phyloP scores from a whole-genome alignment of 2,113 vertebrate genomes.

The Sylvicapra grimmia region DNA sequence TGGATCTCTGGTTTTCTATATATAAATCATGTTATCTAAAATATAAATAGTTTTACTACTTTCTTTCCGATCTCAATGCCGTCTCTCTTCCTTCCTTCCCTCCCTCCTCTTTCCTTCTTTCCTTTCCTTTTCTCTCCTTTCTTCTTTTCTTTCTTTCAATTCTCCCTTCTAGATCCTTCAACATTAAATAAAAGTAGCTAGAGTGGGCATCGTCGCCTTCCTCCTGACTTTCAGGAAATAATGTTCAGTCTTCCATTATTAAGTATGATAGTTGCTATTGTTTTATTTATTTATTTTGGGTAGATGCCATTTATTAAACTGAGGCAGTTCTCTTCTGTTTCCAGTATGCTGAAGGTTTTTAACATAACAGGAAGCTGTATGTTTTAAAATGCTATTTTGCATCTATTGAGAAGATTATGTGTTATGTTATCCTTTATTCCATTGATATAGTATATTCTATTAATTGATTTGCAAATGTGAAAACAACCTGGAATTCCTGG shows the following conservation, averaged over 20 bases:
- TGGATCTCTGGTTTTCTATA: not conserved
- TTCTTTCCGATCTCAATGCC: not conserved
- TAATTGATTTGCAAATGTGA: not conserved
- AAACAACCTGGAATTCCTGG: not conserved
- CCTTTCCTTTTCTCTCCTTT: not conserved
- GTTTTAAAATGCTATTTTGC: not conserved
- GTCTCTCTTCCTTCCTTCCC: not conserved
- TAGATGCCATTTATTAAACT: not conserved
- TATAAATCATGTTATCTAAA: not conserved
- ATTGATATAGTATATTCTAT: not conserved
- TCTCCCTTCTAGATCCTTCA: not conserved
- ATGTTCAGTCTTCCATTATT: not conserved
- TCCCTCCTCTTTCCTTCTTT: not conserved
- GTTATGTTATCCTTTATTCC: not conserved
- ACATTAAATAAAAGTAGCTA: not conserved
- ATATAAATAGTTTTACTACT: not conserved
- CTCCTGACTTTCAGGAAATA: not conserved
- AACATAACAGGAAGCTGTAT: not conserved
- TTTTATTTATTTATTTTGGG: not conserved
- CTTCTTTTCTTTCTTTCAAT: not conserved
- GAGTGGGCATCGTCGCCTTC: not conserved
- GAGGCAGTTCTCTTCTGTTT: not conserved
- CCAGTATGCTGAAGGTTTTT: not conserved
- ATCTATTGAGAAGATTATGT: not conserved
- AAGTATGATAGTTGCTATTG: not conserved